Base-by-base conservation (phyloP, 2,888 invertebrate genomes). In the Leptinotarsa tumamoca region DNA sequence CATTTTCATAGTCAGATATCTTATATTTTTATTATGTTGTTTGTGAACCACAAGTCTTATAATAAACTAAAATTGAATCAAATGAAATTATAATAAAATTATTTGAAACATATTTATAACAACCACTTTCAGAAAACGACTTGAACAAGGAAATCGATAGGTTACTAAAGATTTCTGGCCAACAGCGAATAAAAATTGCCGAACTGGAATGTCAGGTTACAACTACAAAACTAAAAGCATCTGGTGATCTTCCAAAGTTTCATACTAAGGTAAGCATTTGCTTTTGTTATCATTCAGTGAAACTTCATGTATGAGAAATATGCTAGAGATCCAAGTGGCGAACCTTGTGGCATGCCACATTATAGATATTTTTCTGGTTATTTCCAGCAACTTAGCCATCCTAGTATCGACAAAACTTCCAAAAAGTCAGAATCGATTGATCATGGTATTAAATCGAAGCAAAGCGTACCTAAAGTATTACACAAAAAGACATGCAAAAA, bases 121-220 rank as follows among this genome's bases (percentile, higher is more conserved):
- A 43, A 50, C 4, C 73, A 23, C 4, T 87, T 88, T 50, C 83
- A 91, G 91, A 91, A 83, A 86, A 88, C 80, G 90, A 89, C 82
- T 87, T 91, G 79, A 91, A 90, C 82, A 80, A 87, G 79, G 90
- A 91, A 86, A 90, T 91, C 72, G 90, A 90, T 82, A 86, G 88
- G 80, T 82, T 91, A 73, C 85, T 87, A 21, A 88, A 87, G 81
- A 83, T 88, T 73, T 89, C 88, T 72, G 87, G 88, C 10, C 83
- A 84, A 67, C 89, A 90, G 72, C 90, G 88, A 82, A 84, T 88
- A 70, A 88, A 86, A 84, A 88, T 91, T 77, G 86, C 87, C 21
- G 90, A 90, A 81, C 83, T 90, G 73, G 89, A 90, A 84, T 72
- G 68, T 43, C 73, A 73, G 33, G 63, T 77, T 14, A 68, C 61